Evolutionary conservation across 2,888 invertebrate species (phyloP).

Genomic region (Hirtodrosophila cameraria): DNA sequence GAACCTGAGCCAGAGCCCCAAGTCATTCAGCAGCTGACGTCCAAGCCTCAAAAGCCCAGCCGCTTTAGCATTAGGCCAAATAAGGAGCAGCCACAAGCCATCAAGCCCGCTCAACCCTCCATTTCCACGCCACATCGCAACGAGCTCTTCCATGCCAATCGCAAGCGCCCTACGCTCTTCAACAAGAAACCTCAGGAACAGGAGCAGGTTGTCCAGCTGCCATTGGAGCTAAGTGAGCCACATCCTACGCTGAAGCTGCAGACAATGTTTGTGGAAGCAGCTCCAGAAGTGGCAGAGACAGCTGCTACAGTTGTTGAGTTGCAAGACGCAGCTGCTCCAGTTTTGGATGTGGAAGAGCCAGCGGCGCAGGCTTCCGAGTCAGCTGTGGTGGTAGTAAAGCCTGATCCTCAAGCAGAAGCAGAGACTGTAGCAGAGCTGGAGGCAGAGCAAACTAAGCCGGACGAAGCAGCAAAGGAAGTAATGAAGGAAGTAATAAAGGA

Average conservation of each 20-base stretch:
- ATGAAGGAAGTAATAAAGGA: not conserved
- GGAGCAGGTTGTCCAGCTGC: slow-evolving; percentile 29
- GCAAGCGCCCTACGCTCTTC: slow-evolving; percentile 78
- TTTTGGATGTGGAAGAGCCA: slow-evolving; percentile 47
- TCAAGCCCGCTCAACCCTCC: slow-evolving; percentile 47
- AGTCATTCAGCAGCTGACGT: slow-evolving; percentile 2
- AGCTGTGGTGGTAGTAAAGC: slow-evolving; percentile 58
- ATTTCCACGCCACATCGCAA: slow-evolving; percentile 59
- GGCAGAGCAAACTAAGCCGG: not conserved
- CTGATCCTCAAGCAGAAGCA: slow-evolving; percentile 10
- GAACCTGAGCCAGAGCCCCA: slow-evolving; percentile 27
- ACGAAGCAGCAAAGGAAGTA: not conserved
- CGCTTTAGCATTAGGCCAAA: slow-evolving; percentile 70
- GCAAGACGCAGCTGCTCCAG: too few species aligned
- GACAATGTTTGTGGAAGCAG: slow-evolving; percentile 58
- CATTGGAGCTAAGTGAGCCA: slow-evolving; percentile 61
- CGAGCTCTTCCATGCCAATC: slow-evolving; percentile 76
- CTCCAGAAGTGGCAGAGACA: slow-evolving; percentile 19
- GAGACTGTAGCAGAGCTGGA: not conserved
- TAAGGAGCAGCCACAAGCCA: slow-evolving; percentile 63
- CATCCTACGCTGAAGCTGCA: slow-evolving; percentile 67
- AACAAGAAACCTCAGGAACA: slow-evolving; percentile 59
- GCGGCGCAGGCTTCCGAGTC: slow-evolving; percentile 70
- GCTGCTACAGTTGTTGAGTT: too few species aligned
- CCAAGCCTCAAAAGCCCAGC: slow-evolving; percentile 54